These are phyloP conservation scores for Bombus waltoni DNA, from an alignment of 1,140 invertebrate genomes.

Conservation along the genomic window DNA sequence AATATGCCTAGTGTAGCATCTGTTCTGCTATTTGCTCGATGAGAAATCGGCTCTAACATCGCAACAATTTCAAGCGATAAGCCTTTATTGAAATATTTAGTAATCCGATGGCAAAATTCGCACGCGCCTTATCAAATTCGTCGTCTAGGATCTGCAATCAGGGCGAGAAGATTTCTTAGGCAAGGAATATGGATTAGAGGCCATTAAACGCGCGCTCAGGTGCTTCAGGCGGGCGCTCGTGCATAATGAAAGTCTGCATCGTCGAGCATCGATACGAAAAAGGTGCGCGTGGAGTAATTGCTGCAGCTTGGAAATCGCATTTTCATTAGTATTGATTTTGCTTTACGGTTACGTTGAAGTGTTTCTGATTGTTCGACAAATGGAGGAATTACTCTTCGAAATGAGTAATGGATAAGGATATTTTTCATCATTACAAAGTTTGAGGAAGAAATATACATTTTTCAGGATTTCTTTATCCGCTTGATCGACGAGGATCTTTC, in stretches of 20 bases:
- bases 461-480: neutral
- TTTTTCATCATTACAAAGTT: neutral
- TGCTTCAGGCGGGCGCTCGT: neutral
- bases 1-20: neutral
- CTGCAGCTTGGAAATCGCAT: neutral
- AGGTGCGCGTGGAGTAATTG: neutral
- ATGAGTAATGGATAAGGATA: neutral
- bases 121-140: neutral
- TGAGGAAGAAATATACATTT: neutral
- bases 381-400: neutral
- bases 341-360: neutral
- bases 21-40: neutral
- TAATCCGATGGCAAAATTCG: too few relatives aligned
- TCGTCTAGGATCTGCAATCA: neutral
- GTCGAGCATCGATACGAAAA: neutral
- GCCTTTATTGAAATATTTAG: neutral
- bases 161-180: neutral
- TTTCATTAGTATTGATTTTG: constrained; percentile 3
- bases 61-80: neutral
- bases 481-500: neutral
- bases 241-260: constrained; percentile 1
- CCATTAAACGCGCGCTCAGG: neutral
- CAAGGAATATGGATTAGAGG: neutral
- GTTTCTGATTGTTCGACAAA: neutral
- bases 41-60: neutral